phyloP scores from a whole-genome alignment of 2,797 vertebrate species.

The Cuculus canorus region DNA sequence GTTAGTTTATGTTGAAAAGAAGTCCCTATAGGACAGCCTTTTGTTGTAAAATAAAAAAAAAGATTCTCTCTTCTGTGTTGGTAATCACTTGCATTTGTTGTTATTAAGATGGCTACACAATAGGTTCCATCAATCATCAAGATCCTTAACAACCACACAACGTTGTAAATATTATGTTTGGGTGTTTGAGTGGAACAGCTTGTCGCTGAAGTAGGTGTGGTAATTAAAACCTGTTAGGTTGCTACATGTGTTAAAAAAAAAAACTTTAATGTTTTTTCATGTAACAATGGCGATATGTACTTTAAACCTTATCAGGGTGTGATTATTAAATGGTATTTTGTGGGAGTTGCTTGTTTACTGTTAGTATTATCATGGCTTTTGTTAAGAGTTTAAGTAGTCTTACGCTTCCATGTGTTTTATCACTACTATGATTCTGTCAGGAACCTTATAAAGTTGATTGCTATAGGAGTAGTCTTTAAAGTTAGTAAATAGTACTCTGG shows the following conservation, averaged over 20 bases:
- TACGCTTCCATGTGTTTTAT: constrained; percentile 83
- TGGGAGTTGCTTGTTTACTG: constrained; percentile 86
- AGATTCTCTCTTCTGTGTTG: constrained; percentile 72
- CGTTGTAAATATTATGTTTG: constrained; percentile 90
- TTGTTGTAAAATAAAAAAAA: constrained; percentile 77
- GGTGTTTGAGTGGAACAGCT: constrained; percentile 85
- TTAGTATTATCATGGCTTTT: constrained; percentile 87
- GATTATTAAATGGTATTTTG: constrained; percentile 84
- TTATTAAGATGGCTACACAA: constrained; percentile 77
- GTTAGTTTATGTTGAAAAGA: constrained; percentile 70
- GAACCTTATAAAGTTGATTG: constrained; percentile 82
- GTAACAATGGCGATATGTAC: constrained; percentile 79
- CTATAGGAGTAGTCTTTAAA: constrained; percentile 74
- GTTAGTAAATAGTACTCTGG: constrained; percentile 77
- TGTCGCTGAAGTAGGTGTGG: constrained; percentile 85
- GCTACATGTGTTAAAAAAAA: constrained; percentile 79
- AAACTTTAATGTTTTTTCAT: constrained; percentile 77
- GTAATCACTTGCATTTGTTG: constrained; percentile 73
- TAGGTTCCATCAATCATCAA: constrained; percentile 84
- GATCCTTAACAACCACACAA: constrained; percentile 84
- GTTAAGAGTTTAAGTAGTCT: constrained; percentile 85
- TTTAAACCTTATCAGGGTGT: constrained; percentile 88
- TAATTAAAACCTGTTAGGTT: constrained; percentile 84
- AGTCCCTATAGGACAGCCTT: constrained; percentile 70
- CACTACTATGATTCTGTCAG: constrained; percentile 83